Base-by-base conservation (phyloP, 2,888 invertebrate species). In the Agrochola lota region DNA sequence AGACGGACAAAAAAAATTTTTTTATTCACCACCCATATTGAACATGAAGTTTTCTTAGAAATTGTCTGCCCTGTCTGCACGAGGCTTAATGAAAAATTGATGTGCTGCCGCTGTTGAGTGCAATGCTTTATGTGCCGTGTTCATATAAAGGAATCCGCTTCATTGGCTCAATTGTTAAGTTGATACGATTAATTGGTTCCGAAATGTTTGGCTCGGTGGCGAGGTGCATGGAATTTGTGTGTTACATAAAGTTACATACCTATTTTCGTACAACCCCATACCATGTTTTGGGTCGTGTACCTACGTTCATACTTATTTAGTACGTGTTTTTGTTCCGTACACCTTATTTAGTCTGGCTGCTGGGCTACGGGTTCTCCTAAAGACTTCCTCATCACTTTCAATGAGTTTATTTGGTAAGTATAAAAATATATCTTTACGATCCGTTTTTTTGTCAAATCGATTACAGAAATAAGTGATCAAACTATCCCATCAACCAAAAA, bases 111-210 rank as follows among this genome's bases (percentile, higher is more conserved):
- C n/a, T 40, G 63, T 49, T 71, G 35, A 66, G 57, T 77, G 68
- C 73, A 76, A 71, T 30, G 74, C 67, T 70, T 68, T 73, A 72
- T 67, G 74, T 63, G n/a, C 23, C 63, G 46, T 73, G 35, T 66
- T 49, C 35, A 69, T 78, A 72, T 55, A 60, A 72, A 77, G 68
- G 84, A 72, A 76, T 64, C 57, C 62, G 67, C 74, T 71, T 76
- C 72, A 86, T 84, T 74, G 71, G 64, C 55, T 84, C 72, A 55
- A 81, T 84, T 80, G 74, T 68, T 71, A 71, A 72, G 57, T 62
- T 73, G 59, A 57, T 64, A 59, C 72, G 55, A 73, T 71, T 84
- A 73, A 85, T 74, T 70, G 57, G 60, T 85, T 70, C 59, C 40
- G n/a, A 73, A 67, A 66, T 70, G 59, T 70, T 40, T n/a, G 35